phyloP scores from a whole-genome alignment of 2,888 invertebrate genomes.

The Drosophila kanekoi region DNA sequence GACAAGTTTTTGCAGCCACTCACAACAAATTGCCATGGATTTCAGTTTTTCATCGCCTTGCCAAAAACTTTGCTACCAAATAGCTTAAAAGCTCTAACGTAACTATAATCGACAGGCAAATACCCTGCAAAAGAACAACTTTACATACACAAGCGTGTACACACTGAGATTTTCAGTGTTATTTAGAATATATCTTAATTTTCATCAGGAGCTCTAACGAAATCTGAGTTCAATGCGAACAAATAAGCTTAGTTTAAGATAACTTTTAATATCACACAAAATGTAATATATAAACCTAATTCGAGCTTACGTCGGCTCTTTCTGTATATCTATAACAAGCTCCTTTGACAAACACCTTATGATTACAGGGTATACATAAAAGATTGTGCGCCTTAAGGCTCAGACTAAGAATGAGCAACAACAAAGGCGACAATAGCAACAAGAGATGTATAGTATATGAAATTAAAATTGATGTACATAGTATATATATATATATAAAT shows the following conservation, averaged over 20 bases:
- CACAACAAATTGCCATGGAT: conserved; percentile 76
- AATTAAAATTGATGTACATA: conserved; percentile 9
- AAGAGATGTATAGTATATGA: conserved; percentile 17
- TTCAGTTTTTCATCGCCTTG: conserved; percentile 59
- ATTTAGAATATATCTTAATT: too few species aligned
- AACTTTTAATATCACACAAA: too few species aligned
- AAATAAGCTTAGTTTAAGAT: too few species aligned
- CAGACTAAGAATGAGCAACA: conserved; percentile 16
- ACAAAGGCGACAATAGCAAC: conserved; percentile 24
- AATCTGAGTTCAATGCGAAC: too few species aligned
- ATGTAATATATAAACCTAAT: too few species aligned
- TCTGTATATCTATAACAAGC: too few species aligned
- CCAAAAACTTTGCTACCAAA: conserved; percentile 41
- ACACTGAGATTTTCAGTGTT: too few species aligned
- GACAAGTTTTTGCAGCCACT: conserved; percentile 63
- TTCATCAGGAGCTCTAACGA: too few species aligned
- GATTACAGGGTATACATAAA: conserved; percentile 29
- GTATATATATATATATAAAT: background rate
- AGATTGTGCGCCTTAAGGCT: conserved; percentile 28
- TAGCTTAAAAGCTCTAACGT: conserved; percentile 27
- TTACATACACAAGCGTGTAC: background rate
- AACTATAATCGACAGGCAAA: background rate
- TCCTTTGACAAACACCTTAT: background rate
- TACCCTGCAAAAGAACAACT: conserved; percentile 6
- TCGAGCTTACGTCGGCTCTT: too few species aligned